phyloP scores from a whole-genome alignment of 2,888 invertebrate species.

The Drosophila anomelani region DNA sequence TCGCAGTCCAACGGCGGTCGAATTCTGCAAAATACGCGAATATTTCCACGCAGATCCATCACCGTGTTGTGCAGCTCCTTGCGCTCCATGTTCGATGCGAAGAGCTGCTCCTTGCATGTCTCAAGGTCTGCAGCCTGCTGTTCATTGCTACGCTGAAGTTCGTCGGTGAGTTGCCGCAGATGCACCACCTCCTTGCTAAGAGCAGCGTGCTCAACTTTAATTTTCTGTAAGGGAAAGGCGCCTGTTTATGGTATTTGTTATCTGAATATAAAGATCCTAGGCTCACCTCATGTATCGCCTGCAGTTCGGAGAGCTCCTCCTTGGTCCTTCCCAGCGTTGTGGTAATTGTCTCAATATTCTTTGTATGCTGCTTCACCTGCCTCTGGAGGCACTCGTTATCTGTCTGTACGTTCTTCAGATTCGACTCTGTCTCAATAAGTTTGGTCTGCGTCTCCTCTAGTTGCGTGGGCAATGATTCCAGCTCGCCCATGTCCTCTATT shows the following conservation, averaged over 20 bases:
- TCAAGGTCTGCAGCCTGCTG: conserved; percentile 68
- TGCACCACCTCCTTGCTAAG: conserved; percentile 71
- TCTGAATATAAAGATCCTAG: conserved; percentile 42
- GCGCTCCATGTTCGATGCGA: conserved; percentile 86
- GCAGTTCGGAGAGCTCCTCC: conserved; percentile 75
- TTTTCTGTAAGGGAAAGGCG: conserved; percentile 59
- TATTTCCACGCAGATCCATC: conserved; percentile 92
- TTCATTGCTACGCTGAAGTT: conserved; percentile 68
- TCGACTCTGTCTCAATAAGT: conserved; percentile 76
- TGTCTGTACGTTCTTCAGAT: conserved; percentile 69
- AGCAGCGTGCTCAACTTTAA: conserved; percentile 67
- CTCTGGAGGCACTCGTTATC: conserved; percentile 79
- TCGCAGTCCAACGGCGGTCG: conserved; percentile 89
- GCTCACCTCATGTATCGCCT: conserved; percentile 72
- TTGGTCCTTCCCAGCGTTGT: conserved; percentile 73
- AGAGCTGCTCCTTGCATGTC: conserved; percentile 81
- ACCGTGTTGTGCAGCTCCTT: conserved; percentile 89
- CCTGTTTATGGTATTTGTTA: neutral
- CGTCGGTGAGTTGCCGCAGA: conserved; percentile 71
- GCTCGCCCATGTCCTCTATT: conserved; percentile 85
- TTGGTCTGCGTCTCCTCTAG: conserved; percentile 85
- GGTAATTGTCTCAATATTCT: conserved; percentile 78
- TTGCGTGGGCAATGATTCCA: conserved; percentile 86
- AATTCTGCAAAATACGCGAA: conserved; percentile 92
- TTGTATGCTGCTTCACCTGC: conserved; percentile 73